Evolutionary conservation across 2,797 vertebrate genomes (phyloP), one percentile per base, ranked within the genome.

Genomic region (Chelon auratus): DNA sequence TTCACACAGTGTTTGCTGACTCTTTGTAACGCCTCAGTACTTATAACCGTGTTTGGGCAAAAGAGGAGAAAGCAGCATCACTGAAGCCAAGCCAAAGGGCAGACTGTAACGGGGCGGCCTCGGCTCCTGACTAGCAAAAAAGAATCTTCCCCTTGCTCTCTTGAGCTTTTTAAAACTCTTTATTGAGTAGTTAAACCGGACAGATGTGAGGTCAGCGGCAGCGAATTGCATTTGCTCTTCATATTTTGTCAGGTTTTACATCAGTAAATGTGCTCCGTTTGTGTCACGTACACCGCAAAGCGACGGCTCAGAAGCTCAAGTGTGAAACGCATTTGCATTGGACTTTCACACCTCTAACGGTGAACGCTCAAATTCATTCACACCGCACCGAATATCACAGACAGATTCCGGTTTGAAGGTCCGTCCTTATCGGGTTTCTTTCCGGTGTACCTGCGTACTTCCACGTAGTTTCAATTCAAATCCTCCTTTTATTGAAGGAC

Each of bases 31-130:
- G 74, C 73, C 61, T 84, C 72, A 75, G 54, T 65, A 68, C 64
- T 68, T 66, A 30, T 66, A 63, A 60, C 91, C 89, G 83, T 93
- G 88, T 94, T 91, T 93, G 91, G 93, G 87, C 88, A 92, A 85
- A 85, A 77, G 55, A 62, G 55, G 72, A 17, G 64, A 82, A 72
- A 65, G 56, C 50, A 72, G 75, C 65, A 15, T 65, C 59, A 67
- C 72, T 62, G 76, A 85, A 75, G 82, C 65, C 47, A 40, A 77
- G 62, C 75, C 80, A 61, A 72, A 82, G 76, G 76, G 77, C 61
- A 72, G 72, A 59, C 75, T 74, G 59, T 57, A 78, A 50, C 42
- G 74, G 45, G 68, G 57, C 20, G 62, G 66, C 73, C 56, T 5
- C 64, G 69, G 77, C 60, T 22, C 9, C n/a, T 33, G 52, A 45